Base-by-base conservation (phyloP, 1,140 invertebrate species). In the Lamellibrachia luymesi region DNA sequence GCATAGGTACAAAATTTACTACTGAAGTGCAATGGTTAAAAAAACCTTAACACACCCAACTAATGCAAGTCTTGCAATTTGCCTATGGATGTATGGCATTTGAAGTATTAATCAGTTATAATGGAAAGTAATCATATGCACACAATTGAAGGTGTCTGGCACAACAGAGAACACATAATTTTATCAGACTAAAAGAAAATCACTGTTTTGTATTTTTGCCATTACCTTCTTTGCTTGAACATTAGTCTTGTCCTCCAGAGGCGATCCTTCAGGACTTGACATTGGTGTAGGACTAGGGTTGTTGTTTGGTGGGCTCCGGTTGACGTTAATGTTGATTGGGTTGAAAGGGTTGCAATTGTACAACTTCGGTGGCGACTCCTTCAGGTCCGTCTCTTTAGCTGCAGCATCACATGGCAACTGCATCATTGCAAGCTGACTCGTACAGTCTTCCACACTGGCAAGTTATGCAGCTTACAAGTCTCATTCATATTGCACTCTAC, bases 311-410 rank as follows among this genome's bases (percentile, higher is more conserved):
- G 91, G 95, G 94, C 92, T 95, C 27, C 89, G 27, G 52, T 89
- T 95, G 1, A 95, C 92, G 80, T 95, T 95, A 92, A 96, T 95
- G 94, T 95, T 96, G 93, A 96, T 96, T 92, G 95, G 92, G 56
- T 94, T 94, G 92, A 94, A 92, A 49, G 95, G 13, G 64, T 80
- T 93, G 94, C 95, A 95, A 93, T 95, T 95, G 64, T 95, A 92
- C 51, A 96, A 93, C 90, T 95, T 93, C 51, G 95, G 95, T 80
- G 95, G 94, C 90, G 94, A 94, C 25, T 95, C 95, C 93, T 94
- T 93, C 50, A 95, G 94, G 38, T 94, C 94, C 91, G 95, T 94
- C 50, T 96, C 95, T 94, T 96, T 96, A 38, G 94, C 96, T 95
- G 93, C n/a, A 94, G 50, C 38, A 91, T 91, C 38, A 50, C 90